Percentiles rank a stretch among this genome's conserved stretches.
Evolutionary conservation across 2,888 invertebrate species (phyloP).

Genomic region (Cryptophagus acutangulus): DNA sequence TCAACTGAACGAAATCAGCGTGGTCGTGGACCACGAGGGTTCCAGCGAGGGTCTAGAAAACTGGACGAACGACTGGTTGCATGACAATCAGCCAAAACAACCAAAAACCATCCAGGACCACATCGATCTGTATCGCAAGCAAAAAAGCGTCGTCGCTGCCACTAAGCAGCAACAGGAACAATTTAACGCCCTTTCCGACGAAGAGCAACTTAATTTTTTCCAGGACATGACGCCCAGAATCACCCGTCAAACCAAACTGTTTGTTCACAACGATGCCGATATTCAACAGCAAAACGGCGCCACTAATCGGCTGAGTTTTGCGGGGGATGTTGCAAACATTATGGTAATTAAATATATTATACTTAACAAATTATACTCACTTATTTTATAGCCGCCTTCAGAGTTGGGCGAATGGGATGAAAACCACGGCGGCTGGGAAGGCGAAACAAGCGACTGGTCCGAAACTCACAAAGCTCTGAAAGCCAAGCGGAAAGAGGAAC

Average conservation of each 20-base stretch:
- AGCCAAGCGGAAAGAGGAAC: conserved; percentile 40
- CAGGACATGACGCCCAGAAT: conserved; percentile 60
- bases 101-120: conserved; percentile 56
- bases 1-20: conserved; percentile 51
- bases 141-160: conserved; percentile 40
- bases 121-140: conserved; percentile 59
- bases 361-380: not conserved
- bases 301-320: conserved; percentile 34
- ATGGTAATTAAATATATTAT: conserved; percentile 24
- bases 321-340: conserved; percentile 26
- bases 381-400: conserved; percentile 31
- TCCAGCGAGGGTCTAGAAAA: conserved; percentile 41
- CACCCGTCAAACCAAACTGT: conserved; percentile 55
- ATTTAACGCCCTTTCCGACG: too few species aligned
- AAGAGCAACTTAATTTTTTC: conserved; percentile 55
- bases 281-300: conserved; percentile 26
- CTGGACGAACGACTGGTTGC: conserved; percentile 62
- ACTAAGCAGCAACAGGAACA: conserved; percentile 27
- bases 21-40: conserved; percentile 42
- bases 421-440: conserved; percentile 43
- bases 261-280: conserved; percentile 45
- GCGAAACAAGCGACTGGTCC: conserved; percentile 38
- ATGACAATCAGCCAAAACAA: conserved; percentile 49
- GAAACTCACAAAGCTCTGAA: conserved; percentile 39
- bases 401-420: conserved; percentile 46